A percentile compares a stretch with the other conserved stretches of the same genome.
Evolutionary conservation across 2,888 invertebrate species (phyloP).

Genomic region (Endotricha flammealis): DNA sequence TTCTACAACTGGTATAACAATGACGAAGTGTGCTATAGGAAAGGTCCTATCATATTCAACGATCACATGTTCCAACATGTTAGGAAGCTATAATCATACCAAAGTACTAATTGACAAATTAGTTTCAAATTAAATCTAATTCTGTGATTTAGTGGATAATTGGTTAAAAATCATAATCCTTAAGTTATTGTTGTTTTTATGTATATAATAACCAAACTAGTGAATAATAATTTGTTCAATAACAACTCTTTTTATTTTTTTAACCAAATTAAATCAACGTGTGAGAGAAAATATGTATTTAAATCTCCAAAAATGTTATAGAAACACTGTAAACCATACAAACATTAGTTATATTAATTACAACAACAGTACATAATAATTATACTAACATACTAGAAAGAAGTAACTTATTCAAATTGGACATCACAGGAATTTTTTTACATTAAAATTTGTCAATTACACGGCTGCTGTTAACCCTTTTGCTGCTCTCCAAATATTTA

Average conservation of each 20-base stretch:
- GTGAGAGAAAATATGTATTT: constrained; percentile 52
- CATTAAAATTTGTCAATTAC: constrained; percentile 16
- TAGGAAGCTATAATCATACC: constrained; percentile 41
- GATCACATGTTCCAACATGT: constrained; percentile 76
- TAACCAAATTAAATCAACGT: constrained; percentile 37
- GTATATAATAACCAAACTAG: too few species aligned
- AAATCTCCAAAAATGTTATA: constrained; percentile 55
- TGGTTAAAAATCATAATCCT: constrained; percentile 13
- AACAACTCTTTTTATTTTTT: constrained; percentile 31
- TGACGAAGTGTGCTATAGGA: constrained; percentile 71
- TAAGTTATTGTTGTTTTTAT: constrained; percentile 14
- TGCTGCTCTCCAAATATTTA: too few species aligned
- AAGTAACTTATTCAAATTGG: constrained; percentile 23
- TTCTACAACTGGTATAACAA: constrained; percentile 80
- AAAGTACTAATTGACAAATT: constrained; percentile 19
- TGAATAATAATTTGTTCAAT: constrained; percentile 34
- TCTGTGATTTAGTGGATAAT: constrained; percentile 16
- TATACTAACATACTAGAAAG: constrained; percentile 32
- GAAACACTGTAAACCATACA: constrained; percentile 71
- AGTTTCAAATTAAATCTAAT: constrained; percentile 4
- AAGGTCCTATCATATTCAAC: constrained; percentile 74
- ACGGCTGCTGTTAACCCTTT: too few species aligned
- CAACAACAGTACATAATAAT: constrained; percentile 39
- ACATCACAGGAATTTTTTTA: constrained; percentile 25
- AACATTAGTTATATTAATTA: constrained; percentile 63